Evolutionary conservation across 2,113 vertebrate species (phyloP).

Genomic region (Pitta sordida): DNA sequence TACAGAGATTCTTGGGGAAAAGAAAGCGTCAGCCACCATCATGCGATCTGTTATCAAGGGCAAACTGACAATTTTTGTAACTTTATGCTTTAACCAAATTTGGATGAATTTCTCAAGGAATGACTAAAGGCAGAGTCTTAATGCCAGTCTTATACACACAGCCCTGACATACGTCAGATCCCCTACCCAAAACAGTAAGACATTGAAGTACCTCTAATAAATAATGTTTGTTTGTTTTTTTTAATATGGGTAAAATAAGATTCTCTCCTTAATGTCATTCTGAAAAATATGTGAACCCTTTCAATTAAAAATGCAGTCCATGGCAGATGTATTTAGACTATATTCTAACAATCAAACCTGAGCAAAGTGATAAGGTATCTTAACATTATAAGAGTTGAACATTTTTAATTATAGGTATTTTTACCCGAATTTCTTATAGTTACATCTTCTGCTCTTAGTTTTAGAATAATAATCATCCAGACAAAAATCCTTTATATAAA

Average conservation of each 20-base stretch:
- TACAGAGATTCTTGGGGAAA: neutral
- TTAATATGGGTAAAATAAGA: neutral
- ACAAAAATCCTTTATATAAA: neutral
- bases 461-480: neutral
- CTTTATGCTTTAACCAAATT: neutral
- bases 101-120: neutral
- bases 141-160: neutral
- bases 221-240: neutral
- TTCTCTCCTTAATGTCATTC: neutral
- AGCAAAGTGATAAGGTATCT: neutral
- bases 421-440: neutral
- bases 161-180: neutral
- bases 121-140: neutral
- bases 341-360: neutral
- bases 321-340: neutral
- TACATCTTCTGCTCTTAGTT: neutral
- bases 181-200: neutral
- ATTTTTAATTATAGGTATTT: neutral
- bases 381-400: neutral
- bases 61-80: neutral
- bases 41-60: neutral
- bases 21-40: rapidly evolving
- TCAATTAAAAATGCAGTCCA: neutral
- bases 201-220: neutral
- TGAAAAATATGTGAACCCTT: neutral